Evolutionary conservation across 1,140 invertebrate genomes (phyloP).

Genomic region (Andricus grossulariae): DNA sequence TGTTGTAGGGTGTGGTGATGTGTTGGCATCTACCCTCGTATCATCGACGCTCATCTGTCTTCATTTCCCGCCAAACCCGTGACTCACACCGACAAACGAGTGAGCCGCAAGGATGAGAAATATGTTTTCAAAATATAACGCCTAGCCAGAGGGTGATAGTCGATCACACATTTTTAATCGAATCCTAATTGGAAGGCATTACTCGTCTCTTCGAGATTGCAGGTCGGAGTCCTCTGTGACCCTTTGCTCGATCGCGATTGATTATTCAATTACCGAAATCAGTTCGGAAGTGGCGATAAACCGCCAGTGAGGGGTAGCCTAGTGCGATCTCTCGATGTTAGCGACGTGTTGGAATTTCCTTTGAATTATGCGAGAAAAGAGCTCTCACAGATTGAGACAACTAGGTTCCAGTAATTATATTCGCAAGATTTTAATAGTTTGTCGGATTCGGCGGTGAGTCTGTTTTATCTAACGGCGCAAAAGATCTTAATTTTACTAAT

Average conservation of each 20-base stretch:
- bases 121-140: constrained; percentile 40
- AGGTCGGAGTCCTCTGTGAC: constrained; percentile 38
- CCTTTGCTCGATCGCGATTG: constrained; percentile 60
- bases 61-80: constrained; percentile 60
- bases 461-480: not conserved
- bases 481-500: constrained; percentile 1
- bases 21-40: constrained; percentile 46
- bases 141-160: constrained; percentile 24
- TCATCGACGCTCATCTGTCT: constrained; percentile 61
- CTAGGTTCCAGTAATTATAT: constrained; percentile 19
- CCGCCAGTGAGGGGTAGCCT: constrained; percentile 48
- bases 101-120: not conserved
- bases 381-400: constrained; percentile 10
- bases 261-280: constrained; percentile 74
- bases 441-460: not conserved
- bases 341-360: constrained; percentile 67
- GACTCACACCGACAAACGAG: constrained; percentile 30
- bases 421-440: not conserved
- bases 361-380: constrained; percentile 58
- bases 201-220: constrained; percentile 45
- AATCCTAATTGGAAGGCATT: constrained; percentile 63
- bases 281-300: constrained; percentile 73
- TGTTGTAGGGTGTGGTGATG: constrained; percentile 14
- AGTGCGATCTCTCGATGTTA: constrained; percentile 53
- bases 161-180: constrained; percentile 69